These are phyloP conservation scores for Capromys pilorides DNA, from an alignment of 2,797 vertebrate genomes.

Conservation along the genomic window DNA sequence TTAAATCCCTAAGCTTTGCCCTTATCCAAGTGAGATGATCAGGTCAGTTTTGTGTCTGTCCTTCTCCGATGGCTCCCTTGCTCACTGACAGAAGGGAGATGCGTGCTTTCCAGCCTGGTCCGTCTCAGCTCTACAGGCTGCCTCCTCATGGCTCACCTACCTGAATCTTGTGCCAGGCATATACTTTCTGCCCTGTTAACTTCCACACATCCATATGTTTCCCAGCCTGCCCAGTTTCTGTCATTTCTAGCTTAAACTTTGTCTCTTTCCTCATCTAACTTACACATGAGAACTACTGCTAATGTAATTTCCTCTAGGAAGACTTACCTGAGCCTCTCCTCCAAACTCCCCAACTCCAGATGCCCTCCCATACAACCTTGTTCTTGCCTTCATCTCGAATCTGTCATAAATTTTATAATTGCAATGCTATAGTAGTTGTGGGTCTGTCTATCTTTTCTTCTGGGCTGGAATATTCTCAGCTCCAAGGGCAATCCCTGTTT, in stretches of 20 bases:
- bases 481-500: neutral
- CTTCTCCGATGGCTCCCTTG: neutral
- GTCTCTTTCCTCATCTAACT: conserved; percentile 10
- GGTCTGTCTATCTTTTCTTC: neutral
- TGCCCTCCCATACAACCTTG: neutral
- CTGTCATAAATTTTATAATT: neutral
- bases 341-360: neutral
- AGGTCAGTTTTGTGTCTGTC: neutral
- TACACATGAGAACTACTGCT: neutral
- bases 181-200: neutral
- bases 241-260: neutral
- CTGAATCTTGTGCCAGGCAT: neutral
- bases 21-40: neutral
- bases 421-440: neutral
- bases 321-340: neutral
- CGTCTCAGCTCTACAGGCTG: neutral
- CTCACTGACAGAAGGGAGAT: neutral
- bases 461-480: neutral
- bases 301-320: neutral
- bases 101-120: neutral
- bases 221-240: neutral
- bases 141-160: rapidly evolving
- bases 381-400: neutral
- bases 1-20: neutral
- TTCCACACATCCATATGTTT: neutral